Base-by-base conservation (phyloP, 2,113 vertebrate species). In the Xyrauchen texanus region DNA sequence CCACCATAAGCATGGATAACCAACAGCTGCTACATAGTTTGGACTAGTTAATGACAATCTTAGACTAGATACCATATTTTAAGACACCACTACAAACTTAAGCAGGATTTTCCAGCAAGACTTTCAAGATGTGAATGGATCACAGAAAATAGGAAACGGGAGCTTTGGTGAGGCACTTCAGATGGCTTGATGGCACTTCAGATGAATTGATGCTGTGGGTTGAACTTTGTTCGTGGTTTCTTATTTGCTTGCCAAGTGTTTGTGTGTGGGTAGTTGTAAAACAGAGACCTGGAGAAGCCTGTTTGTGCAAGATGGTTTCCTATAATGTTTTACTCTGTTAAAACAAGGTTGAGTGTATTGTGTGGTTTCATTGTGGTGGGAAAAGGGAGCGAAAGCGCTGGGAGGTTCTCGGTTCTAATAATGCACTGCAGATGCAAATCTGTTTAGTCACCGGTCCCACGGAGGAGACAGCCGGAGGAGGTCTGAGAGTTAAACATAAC, bases 131-230 rank as follows among this genome's bases (percentile, higher is more conserved):
- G 21, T 34, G 21, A 34, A 34, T 34, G 21, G n/a, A n/a, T n/a
- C n/a, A 34, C 21, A 34, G 69, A 85, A 53, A 66, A 68, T 72
- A 68, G 78, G 76, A 60, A 66, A n/a, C 47, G 10, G 8, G 52
- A 77, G 9, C 57, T 79, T 79, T 78, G 0, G 44, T 68, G 46
- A 0, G 81, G 70, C 61, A 82, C 83, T 10, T 4, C 52, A 0
- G 9, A 53, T 53, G 11, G 10, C 11, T 3, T n/a, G n/a, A 8
- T 49, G 85, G 86, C 86, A 88, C n/a, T n/a, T n/a, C n/a, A n/a
- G n/a, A n/a, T 78, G 86, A 89, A 90, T 90, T 90, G 83, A 77
- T 66, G 71, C 83, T 86, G 87, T 88, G 81, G 76, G 78, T 79
- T 8, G 68, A 4, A 69, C 52, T 15, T 71, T 73, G 58, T 88